Conservation (phyloP, 2,113 vertebrate species). For the Nicator chloris region DNA sequence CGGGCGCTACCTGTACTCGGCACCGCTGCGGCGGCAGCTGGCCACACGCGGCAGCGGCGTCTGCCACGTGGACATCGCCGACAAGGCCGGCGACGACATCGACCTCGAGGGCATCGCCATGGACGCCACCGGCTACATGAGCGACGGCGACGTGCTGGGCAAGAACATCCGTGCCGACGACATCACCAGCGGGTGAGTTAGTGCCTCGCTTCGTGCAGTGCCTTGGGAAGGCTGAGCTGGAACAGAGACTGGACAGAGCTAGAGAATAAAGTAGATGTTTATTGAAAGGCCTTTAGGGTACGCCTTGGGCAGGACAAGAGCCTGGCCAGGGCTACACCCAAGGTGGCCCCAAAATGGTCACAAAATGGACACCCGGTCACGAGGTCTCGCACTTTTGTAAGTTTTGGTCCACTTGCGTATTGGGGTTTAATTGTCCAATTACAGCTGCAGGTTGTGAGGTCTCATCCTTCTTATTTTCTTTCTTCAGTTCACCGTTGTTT, state of each 20-base stretch:
- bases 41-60: constrained; percentile 77
- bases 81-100: constrained; percentile 78
- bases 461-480: background rate
- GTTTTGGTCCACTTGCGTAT: background rate
- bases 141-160: constrained; percentile 92
- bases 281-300: too few relatives aligned
- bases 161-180: constrained; percentile 92
- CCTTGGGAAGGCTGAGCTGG: too few relatives aligned
- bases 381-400: background rate
- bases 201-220: fast-evolving
- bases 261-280: too few relatives aligned
- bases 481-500: background rate
- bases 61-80: constrained; percentile 80
- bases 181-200: constrained; percentile 89
- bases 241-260: too few relatives aligned
- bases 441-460: background rate
- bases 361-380: background rate
- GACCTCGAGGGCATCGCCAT: constrained; percentile 82
- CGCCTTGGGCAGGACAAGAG: too few relatives aligned
- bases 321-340: too few relatives aligned
- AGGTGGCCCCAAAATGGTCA: background rate
- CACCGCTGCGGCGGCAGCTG: constrained; percentile 85
- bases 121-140: constrained; percentile 95
- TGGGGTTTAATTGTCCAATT: background rate
- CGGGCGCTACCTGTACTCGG: constrained; percentile 83